Conservation (phyloP, 1,140 invertebrate genomes). For the Laodelphax striatellus region DNA sequence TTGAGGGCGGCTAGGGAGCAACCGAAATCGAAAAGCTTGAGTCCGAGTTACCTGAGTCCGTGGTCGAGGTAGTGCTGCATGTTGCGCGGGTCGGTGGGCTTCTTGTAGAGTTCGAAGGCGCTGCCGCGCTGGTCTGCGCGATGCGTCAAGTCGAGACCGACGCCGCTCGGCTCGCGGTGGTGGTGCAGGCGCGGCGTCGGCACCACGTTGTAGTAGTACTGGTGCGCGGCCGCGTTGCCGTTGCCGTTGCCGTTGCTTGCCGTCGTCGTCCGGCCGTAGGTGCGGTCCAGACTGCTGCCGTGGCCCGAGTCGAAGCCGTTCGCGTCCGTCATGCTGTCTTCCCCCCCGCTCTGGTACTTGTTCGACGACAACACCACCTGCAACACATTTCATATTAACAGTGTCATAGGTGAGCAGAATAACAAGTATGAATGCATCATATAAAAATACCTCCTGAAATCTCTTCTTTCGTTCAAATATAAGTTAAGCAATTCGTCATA, state of each 20-base stretch:
- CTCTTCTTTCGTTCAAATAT: too few species aligned
- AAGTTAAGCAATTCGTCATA: too few species aligned
- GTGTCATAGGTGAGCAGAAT: too few species aligned
- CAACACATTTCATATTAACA: conserved; percentile 3
- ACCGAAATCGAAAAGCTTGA: neutral
- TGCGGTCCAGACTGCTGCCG: conserved; percentile 36
- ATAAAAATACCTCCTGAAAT: too few species aligned
- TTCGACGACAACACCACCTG: conserved; percentile 23
- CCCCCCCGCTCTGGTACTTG: conserved; percentile 24
- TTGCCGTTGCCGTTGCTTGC: too few species aligned
- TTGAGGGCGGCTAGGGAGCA: too few species aligned
- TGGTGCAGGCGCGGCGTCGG: conserved; percentile 37
- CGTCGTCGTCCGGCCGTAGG: conserved; percentile 25
- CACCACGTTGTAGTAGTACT: conserved; percentile 49
- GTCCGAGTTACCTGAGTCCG: conserved; percentile 21
- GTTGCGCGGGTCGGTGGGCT: conserved; percentile 44
- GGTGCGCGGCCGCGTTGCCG: conserved; percentile 22
- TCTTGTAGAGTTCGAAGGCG: conserved; percentile 89
- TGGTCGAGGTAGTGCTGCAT: conserved; percentile 27
- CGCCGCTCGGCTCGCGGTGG: conserved; percentile 39
- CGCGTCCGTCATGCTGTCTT: conserved; percentile 17
- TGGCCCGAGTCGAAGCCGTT: conserved; percentile 37
- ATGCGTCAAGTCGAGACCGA: conserved; percentile 58
- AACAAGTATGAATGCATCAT: too few species aligned
- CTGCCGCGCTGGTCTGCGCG: conserved; percentile 84